phyloP scores from a whole-genome alignment of 53 echinoderm and acorn worm genomes.

The Zoroaster sp. region DNA sequence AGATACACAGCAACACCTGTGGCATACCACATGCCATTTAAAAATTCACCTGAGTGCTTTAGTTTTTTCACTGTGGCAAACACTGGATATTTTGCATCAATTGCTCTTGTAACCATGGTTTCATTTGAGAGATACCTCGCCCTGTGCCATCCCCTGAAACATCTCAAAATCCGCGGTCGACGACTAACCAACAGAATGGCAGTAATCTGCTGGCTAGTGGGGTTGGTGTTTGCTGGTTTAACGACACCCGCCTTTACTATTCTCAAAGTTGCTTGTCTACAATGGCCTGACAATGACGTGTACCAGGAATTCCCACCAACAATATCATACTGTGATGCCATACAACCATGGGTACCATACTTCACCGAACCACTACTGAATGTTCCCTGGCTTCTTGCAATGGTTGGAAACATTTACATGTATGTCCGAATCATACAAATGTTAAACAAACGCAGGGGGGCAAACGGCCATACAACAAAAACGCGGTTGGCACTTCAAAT shows the following conservation, averaged over 20 bases:
- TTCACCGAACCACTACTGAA: neutral
- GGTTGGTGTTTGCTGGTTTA: neutral
- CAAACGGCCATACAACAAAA: neutral
- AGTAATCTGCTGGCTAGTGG: neutral
- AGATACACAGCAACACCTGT: neutral
- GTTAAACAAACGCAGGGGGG: neutral
- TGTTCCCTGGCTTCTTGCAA: neutral
- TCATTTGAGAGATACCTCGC: neutral
- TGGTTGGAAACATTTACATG: slow-evolving; percentile 1
- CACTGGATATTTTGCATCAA: neutral
- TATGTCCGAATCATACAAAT: neutral
- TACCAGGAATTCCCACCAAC: neutral
- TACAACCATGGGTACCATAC: neutral
- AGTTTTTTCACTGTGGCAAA: neutral
- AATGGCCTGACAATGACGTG: neutral
- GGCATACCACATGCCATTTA: neutral
- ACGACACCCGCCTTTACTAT: neutral
- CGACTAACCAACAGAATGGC: neutral
- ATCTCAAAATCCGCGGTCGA: neutral
- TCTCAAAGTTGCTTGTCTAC: neutral
- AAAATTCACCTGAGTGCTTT: neutral
- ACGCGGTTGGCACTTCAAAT: neutral
- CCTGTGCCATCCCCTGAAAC: neutral
- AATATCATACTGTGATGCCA: neutral
- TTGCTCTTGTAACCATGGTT: neutral